These are phyloP conservation scores for Palythoa grandiflora DNA, from an alignment of 92 coral and sea anemone species.

Conservation along the genomic window DNA sequence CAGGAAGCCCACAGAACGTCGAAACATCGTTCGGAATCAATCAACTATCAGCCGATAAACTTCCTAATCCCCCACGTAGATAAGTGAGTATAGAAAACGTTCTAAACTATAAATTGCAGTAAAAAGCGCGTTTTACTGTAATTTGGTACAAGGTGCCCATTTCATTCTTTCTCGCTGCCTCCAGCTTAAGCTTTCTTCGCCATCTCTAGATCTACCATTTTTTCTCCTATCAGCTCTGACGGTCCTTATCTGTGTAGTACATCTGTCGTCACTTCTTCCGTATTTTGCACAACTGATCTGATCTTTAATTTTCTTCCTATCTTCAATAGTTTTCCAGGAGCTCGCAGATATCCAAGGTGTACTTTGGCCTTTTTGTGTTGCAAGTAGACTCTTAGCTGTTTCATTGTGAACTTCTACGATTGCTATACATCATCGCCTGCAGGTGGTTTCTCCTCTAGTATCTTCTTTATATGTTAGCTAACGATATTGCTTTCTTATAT, in stretches of 20 bases:
- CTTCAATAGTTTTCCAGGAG: no score
- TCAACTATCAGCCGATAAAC: no score
- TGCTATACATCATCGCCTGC: neutral
- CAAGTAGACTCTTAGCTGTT: neutral
- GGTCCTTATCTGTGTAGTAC: neutral
- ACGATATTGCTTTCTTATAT: neutral
- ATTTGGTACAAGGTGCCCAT: neutral
- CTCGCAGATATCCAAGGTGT: neutral
- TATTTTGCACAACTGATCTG: neutral
- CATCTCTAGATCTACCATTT: no score
- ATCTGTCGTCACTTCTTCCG: neutral
- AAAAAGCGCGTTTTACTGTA: neutral
- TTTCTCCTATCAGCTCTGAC: neutral
- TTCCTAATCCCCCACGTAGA: no score
- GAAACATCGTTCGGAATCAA: no score
- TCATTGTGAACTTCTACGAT: neutral
- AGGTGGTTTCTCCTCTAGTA: neutral
- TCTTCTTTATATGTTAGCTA: neutral
- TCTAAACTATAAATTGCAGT: no score
- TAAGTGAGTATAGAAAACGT: no score
- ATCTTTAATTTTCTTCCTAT: neutral
- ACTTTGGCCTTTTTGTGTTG: neutral
- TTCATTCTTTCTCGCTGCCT: neutral
- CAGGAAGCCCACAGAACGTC: no score
- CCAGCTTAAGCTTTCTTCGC: neutral